Percentiles rank a stretch among this genome's conserved stretches.
These are phyloP conservation scores for Vulpes ferrilata DNA, from an alignment of 2,113 vertebrate species.

Conservation along the genomic window DNA sequence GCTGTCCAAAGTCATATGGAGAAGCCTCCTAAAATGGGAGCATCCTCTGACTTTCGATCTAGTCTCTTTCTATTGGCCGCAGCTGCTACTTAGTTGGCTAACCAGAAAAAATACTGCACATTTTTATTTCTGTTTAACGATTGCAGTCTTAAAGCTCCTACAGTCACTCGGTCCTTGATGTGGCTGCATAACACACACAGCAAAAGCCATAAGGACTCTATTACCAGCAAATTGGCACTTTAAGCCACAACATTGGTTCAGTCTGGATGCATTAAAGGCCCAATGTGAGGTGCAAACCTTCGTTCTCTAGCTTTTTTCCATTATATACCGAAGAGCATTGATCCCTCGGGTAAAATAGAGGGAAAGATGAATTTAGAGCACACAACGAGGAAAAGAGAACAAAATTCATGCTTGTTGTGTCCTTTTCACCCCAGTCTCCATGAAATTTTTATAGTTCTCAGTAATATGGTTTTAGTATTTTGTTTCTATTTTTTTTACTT, in stretches of 20 bases:
- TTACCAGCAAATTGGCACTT: slow-evolving; percentile 56
- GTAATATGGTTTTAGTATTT: neutral
- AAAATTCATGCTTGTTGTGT: neutral
- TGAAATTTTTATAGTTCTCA: neutral
- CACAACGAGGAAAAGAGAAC: neutral
- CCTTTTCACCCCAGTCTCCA: neutral
- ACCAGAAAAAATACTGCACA: neutral
- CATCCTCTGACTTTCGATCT: neutral
- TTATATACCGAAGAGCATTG: slow-evolving; percentile 10
- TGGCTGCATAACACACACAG: slow-evolving; percentile 6
- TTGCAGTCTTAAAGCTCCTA: neutral
- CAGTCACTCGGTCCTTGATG: neutral
- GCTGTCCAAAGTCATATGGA: neutral
- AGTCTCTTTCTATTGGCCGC: neutral
- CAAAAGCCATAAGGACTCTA: slow-evolving; percentile 45
- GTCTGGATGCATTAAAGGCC: slow-evolving; percentile 52
- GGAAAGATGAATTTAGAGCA: slow-evolving; percentile 45
- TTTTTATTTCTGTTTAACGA: slow-evolving; percentile 50
- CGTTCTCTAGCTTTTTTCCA: slow-evolving; percentile 40
- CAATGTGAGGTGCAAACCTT: neutral
- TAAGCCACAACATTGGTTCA: slow-evolving; percentile 9
- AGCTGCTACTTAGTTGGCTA: neutral
- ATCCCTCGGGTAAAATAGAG: neutral
- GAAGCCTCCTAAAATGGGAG: neutral
- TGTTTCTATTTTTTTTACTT: neutral